Base-by-base conservation (phyloP, 2,888 invertebrate genomes). In the Spisula subtruncata region DNA sequence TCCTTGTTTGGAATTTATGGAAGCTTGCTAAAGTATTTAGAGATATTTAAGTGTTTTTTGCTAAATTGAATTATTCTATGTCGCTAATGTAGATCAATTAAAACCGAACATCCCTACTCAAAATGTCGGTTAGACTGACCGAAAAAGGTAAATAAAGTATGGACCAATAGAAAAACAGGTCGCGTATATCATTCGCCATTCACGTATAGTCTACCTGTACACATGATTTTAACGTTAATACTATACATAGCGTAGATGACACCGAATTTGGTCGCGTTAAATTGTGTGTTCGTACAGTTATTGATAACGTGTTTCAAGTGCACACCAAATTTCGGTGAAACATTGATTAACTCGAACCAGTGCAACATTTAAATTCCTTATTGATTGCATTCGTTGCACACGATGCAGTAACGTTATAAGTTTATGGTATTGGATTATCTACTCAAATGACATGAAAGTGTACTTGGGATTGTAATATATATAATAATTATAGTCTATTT, bases 81-180 rank as follows among this genome's bases (percentile, higher is more conserved):
- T 46, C 46, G 18, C 8, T n/a, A 46, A 81, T n/a, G 48, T n/a
- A 48, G 20, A 29, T 0, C 32, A 8, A 6, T 14, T 81, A 8
- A 48, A 20, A 10, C 29, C 10, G 41, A 32, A 12, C 83, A 35
- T 25, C 51, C 84, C 84, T 54, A 0, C 32, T 35, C 41, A 51
- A 35, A 79, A 80, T 56, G 35, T 25, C 25, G 41, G 54, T 41
- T 88, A 56, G 88, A 84, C 81, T 88, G 32, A 35, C 66, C 88
- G 29, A 32, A 54, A 85, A 85, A 89, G 81, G 89, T 85, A 85
- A 89, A 89, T 71, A 84, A 89, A 85, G 35, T n/a, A 29, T 29
- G 41, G 29, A 29, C 89, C 89, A 89, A 89, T 89, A 82, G 54
- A 56, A 83, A 79, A 51, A 35, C 25, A 25, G n/a, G 51, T 32